Percentiles rank a stretch among this genome's conserved stretches.
These are phyloP conservation scores for Atrina japonica DNA, from an alignment of 2,888 invertebrate species.

Conservation along the genomic window DNA sequence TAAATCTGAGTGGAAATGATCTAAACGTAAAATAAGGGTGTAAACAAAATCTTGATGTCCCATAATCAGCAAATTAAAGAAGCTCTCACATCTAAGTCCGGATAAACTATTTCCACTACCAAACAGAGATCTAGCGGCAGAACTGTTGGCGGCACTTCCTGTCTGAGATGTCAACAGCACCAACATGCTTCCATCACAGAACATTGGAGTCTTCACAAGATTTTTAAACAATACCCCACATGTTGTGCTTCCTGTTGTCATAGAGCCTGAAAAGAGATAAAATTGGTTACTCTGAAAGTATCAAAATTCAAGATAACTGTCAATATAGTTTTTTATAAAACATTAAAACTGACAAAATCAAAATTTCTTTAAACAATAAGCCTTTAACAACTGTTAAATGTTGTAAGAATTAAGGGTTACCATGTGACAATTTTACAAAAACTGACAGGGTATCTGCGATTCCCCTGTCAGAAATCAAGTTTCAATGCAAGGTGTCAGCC, in stretches of 20 bases:
- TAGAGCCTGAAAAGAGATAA: constrained; percentile 28
- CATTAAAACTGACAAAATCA: background rate
- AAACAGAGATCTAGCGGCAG: constrained; percentile 76
- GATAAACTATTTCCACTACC: constrained; percentile 75
- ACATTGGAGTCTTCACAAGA: constrained; percentile 73
- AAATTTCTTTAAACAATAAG: background rate
- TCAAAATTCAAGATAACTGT: background rate
- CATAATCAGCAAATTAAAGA: constrained; percentile 73
- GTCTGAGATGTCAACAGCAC: constrained; percentile 73
- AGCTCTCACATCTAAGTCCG: constrained; percentile 72
- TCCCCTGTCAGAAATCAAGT: too few species aligned
- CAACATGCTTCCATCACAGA: constrained; percentile 76
- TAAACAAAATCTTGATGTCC: too few species aligned
- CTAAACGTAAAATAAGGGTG: too few species aligned
- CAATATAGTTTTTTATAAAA: background rate
- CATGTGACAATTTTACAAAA: too few species aligned
- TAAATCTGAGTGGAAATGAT: too few species aligned
- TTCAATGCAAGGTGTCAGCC: too few species aligned
- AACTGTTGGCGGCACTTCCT: constrained; percentile 62
- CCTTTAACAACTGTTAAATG: background rate
- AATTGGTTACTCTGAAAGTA: background rate
- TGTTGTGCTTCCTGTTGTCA: constrained; percentile 67
- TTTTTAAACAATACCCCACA: constrained; percentile 76
- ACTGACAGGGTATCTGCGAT: too few species aligned
- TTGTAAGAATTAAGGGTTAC: too few species aligned